Percentiles rank a stretch among this genome's conserved stretches.
Conservation (phyloP, 2,113 vertebrate genomes). For the Xenus cinereus region DNA sequence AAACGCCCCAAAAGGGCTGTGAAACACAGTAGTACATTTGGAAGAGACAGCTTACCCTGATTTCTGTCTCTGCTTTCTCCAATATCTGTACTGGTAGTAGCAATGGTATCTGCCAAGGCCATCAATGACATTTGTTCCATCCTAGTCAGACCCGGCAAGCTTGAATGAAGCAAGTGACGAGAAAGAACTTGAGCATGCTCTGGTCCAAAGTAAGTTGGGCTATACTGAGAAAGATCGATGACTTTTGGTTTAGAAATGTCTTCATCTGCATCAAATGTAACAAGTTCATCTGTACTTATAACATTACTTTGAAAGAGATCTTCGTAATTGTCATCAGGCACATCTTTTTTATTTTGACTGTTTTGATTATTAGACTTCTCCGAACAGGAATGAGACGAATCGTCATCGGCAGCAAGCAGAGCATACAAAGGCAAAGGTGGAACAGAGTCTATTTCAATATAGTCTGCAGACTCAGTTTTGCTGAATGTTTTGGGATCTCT, state of each 20-base stretch:
- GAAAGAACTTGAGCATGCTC: slow-evolving; percentile 95
- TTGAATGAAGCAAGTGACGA: slow-evolving; percentile 91
- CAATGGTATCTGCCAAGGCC: slow-evolving; percentile 95
- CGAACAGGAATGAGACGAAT: slow-evolving; percentile 72
- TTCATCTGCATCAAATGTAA: slow-evolving; percentile 78
- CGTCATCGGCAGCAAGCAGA: slow-evolving; percentile 91
- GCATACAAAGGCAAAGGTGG: slow-evolving; percentile 94
- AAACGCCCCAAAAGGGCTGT: neutral
- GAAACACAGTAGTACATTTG: neutral
- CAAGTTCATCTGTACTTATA: slow-evolving; percentile 69
- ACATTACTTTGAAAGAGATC: slow-evolving; percentile 85
- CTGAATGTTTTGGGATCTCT: slow-evolving; percentile 88
- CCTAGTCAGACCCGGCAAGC: slow-evolving; percentile 91
- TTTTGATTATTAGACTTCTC: slow-evolving; percentile 78
- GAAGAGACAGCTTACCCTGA: slow-evolving; percentile 78
- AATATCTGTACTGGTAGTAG: slow-evolving; percentile 93
- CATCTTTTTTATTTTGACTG: slow-evolving; percentile 78
- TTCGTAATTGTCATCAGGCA: slow-evolving; percentile 83
- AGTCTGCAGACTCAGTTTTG: slow-evolving; percentile 86
- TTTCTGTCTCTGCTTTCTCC: slow-evolving; percentile 88
- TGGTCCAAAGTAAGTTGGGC: slow-evolving; percentile 91
- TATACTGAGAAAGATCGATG: slow-evolving; percentile 93
- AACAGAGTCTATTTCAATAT: slow-evolving; percentile 94
- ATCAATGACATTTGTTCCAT: slow-evolving; percentile 98
- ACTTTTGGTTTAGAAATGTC: slow-evolving; percentile 81